These are phyloP conservation scores for Pinna nobilis DNA, from an alignment of 1,140 invertebrate species.

Conservation along the genomic window DNA sequence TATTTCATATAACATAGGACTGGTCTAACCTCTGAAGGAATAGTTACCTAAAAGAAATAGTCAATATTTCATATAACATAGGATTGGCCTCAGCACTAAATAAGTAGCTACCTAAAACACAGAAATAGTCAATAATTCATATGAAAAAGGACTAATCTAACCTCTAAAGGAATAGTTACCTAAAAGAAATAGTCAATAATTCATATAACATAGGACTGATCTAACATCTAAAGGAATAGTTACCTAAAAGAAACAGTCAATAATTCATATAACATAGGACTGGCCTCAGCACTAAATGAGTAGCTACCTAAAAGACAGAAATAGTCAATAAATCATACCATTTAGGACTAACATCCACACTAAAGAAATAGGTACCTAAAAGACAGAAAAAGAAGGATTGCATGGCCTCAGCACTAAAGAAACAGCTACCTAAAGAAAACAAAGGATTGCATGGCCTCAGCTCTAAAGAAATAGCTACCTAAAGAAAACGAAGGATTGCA, in stretches of 20 bases:
- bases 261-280: slow-evolving; percentile 62
- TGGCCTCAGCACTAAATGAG: slow-evolving; percentile 64
- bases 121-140: not conserved
- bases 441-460: slow-evolving; percentile 65
- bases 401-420: too few species aligned
- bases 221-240: too few species aligned
- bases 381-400: too few species aligned
- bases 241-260: too few species aligned
- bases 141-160: slow-evolving; percentile 10
- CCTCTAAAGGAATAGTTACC: slow-evolving; percentile 2
- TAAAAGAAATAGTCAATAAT: too few species aligned
- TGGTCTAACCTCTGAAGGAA: too few species aligned
- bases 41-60: too few species aligned
- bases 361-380: too few species aligned
- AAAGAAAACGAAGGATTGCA: too few species aligned
- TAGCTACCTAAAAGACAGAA: slow-evolving; percentile 62
- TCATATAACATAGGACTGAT: too few species aligned
- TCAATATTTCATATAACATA: slow-evolving; percentile 57
- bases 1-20: too few species aligned
- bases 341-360: not conserved
- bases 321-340: not conserved
- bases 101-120: slow-evolving; percentile 64
- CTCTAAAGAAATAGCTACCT: slow-evolving; percentile 67
- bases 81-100: slow-evolving; percentile 66
- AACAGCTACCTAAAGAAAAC: too few species aligned